Base-by-base conservation (phyloP, 2,888 invertebrate species). In the Apotomis capreana region DNA sequence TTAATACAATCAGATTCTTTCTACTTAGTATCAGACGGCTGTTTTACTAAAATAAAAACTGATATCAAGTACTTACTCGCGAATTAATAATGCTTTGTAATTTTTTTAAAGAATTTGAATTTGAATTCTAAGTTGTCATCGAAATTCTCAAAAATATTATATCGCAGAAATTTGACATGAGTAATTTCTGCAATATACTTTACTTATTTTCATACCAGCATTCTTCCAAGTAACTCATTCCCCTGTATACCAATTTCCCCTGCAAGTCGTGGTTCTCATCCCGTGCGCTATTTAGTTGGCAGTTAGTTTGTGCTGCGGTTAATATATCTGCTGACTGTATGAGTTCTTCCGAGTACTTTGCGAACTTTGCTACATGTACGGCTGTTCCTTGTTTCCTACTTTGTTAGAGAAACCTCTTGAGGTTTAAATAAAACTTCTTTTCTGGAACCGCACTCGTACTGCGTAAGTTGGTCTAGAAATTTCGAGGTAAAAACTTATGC, bases 261-360 rank as follows among this genome's bases (percentile, higher is more conserved):
- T 10, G 3, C 0, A 12, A 0, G 9, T 9, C 49, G 9, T 49
- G 49, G 9, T 49, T 10, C 49, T 5, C 36, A 37, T 37, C 37
- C 12, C 58, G 58, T 49, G 10, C 49, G 9, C 12, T 49, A 49
- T 49, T 49, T 49, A 49, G 49, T 49, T 36, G n/a, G 58, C 4
- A 26, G 9, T 10, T 36, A 12, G 58, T 37, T 12, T 37, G n/a
- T 37, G 37, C 37, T 12, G 58, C 37, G 37, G 58, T 58, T 37
- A 58, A 58, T 58, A 58, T 49, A 49, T 49, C 58, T 13, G 54
- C 52, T 51, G 5, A 54, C 63, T 52, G 9, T 40, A 63, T 37
- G 52, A 63, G 62, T 63, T 63, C 52, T 37, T 57, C 57, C n/a
- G 10, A 63, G 52, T 52, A 63, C 63, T 63, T 63, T 52, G 10